Conservation (phyloP, 1,140 invertebrate species). For the Pomacea maculata region DNA sequence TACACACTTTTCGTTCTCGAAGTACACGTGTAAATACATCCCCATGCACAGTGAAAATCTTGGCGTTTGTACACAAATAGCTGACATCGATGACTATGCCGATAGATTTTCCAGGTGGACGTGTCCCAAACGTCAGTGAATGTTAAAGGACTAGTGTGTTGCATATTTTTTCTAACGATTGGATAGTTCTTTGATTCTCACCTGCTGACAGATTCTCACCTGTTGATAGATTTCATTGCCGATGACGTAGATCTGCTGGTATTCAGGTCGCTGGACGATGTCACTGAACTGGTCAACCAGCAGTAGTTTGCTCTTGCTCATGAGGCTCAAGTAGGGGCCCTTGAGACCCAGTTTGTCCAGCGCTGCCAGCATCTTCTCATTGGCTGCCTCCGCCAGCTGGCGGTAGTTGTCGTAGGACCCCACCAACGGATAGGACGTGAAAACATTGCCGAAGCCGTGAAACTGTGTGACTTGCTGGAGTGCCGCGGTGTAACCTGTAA, state of each 20-base stretch:
- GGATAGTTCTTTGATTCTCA: not conserved
- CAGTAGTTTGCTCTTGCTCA: constrained; percentile 24
- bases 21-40: no score
- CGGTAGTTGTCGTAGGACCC: not conserved
- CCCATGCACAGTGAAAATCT: no score
- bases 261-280: constrained; percentile 32
- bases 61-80: not conserved
- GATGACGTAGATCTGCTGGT: constrained; percentile 33
- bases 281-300: constrained; percentile 36
- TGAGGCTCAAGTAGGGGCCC: constrained; percentile 18
- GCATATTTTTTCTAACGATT: no score
- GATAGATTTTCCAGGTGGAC: no score
- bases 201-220: constrained; percentile 18
- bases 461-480: constrained; percentile 3
- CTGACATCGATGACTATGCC: not conserved
- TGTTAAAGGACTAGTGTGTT: no score
- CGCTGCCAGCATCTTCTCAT: constrained; percentile 16
- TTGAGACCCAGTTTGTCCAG: constrained; percentile 18
- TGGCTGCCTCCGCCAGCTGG: constrained; percentile 13
- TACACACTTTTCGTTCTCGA: no score
- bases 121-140: no score
- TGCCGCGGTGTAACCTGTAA: constrained; percentile 14
- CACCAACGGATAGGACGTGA: not conserved
- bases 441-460: not conserved
- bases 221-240: constrained; percentile 36